These are phyloP conservation scores for Actinostola sp. DNA, from an alignment of 92 coral and sea anemone genomes.

Conservation along the genomic window DNA sequence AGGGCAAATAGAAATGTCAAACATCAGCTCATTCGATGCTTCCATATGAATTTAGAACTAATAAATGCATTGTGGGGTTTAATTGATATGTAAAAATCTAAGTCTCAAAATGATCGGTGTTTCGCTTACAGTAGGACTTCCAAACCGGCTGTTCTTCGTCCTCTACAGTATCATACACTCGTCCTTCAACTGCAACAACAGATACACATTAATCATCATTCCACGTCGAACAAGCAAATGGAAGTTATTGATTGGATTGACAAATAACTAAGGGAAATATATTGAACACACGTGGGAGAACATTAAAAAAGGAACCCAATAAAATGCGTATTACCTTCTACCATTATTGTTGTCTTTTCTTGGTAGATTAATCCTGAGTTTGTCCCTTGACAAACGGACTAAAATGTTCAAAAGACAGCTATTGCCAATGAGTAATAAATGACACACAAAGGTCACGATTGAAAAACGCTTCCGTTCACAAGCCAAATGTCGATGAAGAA, in stretches of 20 bases:
- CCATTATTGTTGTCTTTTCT: slow-evolving; percentile 10
- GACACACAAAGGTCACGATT: slow-evolving; percentile 19
- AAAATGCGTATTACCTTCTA: slow-evolving; percentile 13
- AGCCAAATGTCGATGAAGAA: slow-evolving; percentile 15
- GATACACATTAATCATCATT: slow-evolving; percentile 11
- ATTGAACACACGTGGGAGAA: neutral
- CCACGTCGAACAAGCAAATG: neutral
- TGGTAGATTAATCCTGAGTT: neutral
- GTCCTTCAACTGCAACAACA: slow-evolving; percentile 52
- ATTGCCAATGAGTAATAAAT: neutral
- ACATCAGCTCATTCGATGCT: neutral
- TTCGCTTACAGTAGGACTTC: slow-evolving; percentile 84
- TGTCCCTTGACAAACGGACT: neutral
- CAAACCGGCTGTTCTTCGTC: slow-evolving; percentile 69
- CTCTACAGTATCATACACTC: slow-evolving; percentile 67
- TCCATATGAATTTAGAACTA: too few species aligned
- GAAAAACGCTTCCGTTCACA: slow-evolving; percentile 8
- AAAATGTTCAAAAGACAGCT: neutral
- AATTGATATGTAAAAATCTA: too few species aligned
- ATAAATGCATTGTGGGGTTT: too few species aligned
- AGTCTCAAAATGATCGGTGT: neutral
- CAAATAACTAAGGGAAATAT: neutral
- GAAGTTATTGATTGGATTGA: neutral
- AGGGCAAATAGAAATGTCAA: neutral
- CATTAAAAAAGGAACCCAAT: neutral